Percentiles rank a stretch among this genome's conserved stretches.
These are phyloP conservation scores for Volucella inflata DNA, from an alignment of 2,888 invertebrate genomes.

Conservation along the genomic window DNA sequence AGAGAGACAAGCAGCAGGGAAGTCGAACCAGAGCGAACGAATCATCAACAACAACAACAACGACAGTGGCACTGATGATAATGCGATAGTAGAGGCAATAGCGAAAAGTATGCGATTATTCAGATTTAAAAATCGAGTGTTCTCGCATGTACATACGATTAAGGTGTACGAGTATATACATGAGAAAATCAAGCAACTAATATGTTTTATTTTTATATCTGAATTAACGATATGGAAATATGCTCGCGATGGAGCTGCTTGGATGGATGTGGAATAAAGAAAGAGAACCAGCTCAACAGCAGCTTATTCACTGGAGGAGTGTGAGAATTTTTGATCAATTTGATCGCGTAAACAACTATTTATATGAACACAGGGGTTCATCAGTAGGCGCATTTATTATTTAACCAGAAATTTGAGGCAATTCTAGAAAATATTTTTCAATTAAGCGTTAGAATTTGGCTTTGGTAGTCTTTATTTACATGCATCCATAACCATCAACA, in stretches of 20 bases:
- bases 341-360: constrained; percentile 28
- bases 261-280: constrained; percentile 37
- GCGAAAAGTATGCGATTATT: constrained; percentile 68
- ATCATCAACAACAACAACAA: constrained; percentile 17
- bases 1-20: constrained; percentile 3
- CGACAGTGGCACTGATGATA: constrained; percentile 31
- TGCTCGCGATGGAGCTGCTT: constrained; percentile 50
- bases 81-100: constrained; percentile 41
- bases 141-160: constrained; percentile 16
- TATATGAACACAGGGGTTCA: constrained; percentile 15
- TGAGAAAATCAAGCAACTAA: constrained; percentile 67
- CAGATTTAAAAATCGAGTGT: constrained; percentile 32
- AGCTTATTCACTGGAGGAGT: constrained; percentile 30
- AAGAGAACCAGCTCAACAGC: constrained; percentile 36
- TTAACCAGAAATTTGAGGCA: neutral
- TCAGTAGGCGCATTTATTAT: constrained; percentile 9
- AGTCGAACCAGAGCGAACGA: constrained; percentile 20
- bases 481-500: too few relatives aligned
- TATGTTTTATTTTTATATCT: constrained; percentile 69
- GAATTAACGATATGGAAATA: constrained; percentile 65
- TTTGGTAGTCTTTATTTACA: too few relatives aligned
- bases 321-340: constrained; percentile 48
- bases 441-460: too few relatives aligned
- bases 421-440: neutral
- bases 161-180: constrained; percentile 57